Evolutionary conservation across 2,888 invertebrate species (phyloP).

Genomic region (Ennomos erosarius): DNA sequence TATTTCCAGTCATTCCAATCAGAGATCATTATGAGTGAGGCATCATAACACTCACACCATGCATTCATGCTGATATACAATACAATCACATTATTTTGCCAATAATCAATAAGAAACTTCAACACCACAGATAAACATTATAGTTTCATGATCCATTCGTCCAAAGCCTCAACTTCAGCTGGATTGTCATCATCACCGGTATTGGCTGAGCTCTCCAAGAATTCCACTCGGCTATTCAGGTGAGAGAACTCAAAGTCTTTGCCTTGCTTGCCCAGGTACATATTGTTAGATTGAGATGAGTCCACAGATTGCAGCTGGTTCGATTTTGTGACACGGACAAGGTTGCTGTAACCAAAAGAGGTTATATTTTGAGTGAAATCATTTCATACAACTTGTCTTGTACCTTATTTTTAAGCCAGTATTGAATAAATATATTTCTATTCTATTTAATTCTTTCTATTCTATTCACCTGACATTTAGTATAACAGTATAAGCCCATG

Average conservation of each 20-base stretch:
- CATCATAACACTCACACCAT: too few species aligned
- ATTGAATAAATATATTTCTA: too few species aligned
- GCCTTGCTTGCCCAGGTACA: slow-evolving; percentile 90
- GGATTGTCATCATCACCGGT: slow-evolving; percentile 85
- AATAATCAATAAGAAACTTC: not conserved
- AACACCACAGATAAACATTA: slow-evolving; percentile 1
- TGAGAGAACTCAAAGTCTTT: slow-evolving; percentile 94
- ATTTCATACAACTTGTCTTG: too few species aligned
- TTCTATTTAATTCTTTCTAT: too few species aligned
- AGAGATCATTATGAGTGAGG: too few species aligned
- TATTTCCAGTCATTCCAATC: too few species aligned
- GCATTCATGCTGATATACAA: too few species aligned
- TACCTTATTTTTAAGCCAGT: too few species aligned
- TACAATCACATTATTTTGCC: too few species aligned
- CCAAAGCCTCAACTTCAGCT: slow-evolving; percentile 86
- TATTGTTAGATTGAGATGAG: slow-evolving; percentile 85
- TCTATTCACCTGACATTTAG: too few species aligned
- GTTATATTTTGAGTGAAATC: too few species aligned
- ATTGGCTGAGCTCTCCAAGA: slow-evolving; percentile 88
- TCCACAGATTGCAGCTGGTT: slow-evolving; percentile 92
- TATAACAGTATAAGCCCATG: too few species aligned
- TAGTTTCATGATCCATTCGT: slow-evolving; percentile 90
- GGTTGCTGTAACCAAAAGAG: slow-evolving; percentile 85
- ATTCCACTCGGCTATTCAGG: slow-evolving; percentile 88
- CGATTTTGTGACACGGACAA: slow-evolving; percentile 93